Base-by-base conservation (phyloP, 1,140 invertebrate genomes). In the Hypsibius dujardini region DNA sequence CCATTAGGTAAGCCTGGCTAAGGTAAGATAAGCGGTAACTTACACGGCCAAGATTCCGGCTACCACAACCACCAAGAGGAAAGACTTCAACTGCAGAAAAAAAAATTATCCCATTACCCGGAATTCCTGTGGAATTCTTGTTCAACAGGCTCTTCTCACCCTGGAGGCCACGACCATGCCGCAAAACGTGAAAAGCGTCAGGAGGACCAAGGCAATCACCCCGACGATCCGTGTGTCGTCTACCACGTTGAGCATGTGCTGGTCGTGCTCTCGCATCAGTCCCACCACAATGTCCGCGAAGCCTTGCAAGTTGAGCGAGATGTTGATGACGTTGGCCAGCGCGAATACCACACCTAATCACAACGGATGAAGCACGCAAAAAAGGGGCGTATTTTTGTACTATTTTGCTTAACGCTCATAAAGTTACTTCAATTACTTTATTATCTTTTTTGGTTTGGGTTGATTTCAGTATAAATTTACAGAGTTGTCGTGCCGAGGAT, bases 281-380 rank as follows among this genome's bases (percentile, higher is more conserved):
- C 79, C 84, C 72, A 78, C 71, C 1, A 98, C 78, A 1, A 93
- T 93, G 78, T 96, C 90, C 74, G 92, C 94, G 81, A 98, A 98
- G 15, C 95, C 95, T 40, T 98, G 95, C 0, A 94, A 92, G 79
- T 98, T 97, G 88, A 98, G 92, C 1, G 95, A 92, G 0, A 93
- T 92, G 0, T 92, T 89, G 0, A 97, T 92, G 0, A 93, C 87
- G 79, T 97, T 98, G 1, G 95, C 95, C 75, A 98, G 88, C 1
- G 92, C 92, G 77, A 99, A 97, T 1, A 98, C 90, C 12, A 97
- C 85, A n/a, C n/a, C n/a, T n/a, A n/a, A n/a, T n/a, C n/a, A n/a
- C n/a, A n/a, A n/a, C n/a, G n/a, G n/a, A n/a, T n/a, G n/a, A n/a
- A n/a, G n/a, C n/a, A n/a, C n/a, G n/a, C n/a, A n/a, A n/a, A n/a